Percentiles rank a stretch among this genome's conserved stretches.
Conservation (phyloP, 2,888 invertebrate genomes). For the Rhaphigaster nebulosa region DNA sequence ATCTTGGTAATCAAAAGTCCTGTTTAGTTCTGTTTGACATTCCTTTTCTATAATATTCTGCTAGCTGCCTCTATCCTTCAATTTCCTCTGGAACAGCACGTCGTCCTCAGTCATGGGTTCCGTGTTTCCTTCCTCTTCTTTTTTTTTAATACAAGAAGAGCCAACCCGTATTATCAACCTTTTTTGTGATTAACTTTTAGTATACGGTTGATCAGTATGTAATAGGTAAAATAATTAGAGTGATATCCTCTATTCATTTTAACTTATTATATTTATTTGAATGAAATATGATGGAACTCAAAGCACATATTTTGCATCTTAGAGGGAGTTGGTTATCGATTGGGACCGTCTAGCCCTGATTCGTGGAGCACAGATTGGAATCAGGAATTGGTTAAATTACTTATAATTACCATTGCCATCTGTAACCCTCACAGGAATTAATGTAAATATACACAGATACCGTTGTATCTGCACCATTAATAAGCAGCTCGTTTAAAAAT, state of each 20-base stretch:
- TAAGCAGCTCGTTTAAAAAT: background rate
- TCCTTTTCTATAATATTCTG: too few relatives aligned
- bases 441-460: background rate
- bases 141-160: too few relatives aligned
- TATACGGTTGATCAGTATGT: too few relatives aligned
- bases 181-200: too few relatives aligned
- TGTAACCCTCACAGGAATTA: background rate
- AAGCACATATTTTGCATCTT: background rate
- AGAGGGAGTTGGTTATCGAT: background rate
- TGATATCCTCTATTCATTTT: background rate
- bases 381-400: background rate
- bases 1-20: too few relatives aligned
- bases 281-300: background rate
- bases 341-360: background rate
- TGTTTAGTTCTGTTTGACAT: too few relatives aligned
- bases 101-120: too few relatives aligned
- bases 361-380: background rate
- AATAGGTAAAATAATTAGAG: background rate
- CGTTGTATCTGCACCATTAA: background rate
- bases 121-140: too few relatives aligned
- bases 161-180: too few relatives aligned
- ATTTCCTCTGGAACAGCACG: too few relatives aligned
- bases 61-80: too few relatives aligned
- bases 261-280: background rate
- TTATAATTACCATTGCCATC: conserved; percentile 10